Conservation (phyloP, 2,113 vertebrate species). For the Tursiops truncatus region DNA sequence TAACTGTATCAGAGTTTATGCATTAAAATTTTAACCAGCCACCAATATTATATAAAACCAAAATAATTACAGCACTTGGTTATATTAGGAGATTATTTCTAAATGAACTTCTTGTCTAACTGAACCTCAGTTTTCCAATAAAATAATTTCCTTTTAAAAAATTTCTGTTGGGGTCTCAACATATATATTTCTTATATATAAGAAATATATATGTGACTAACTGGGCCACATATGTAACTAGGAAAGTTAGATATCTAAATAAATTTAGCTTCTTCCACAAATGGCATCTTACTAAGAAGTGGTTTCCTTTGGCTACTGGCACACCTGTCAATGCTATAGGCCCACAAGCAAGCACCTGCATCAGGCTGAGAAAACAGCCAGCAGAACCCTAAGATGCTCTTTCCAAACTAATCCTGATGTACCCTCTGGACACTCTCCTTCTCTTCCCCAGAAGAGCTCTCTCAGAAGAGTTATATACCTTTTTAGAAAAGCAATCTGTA, state of each 20-base stretch:
- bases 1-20: not conserved
- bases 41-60: not conserved
- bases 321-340: not conserved
- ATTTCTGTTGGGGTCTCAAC: not conserved
- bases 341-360: not conserved
- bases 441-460: not conserved
- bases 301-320: not conserved
- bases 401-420: not conserved
- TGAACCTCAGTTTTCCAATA: not conserved
- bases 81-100: not conserved
- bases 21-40: not conserved
- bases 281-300: not conserved
- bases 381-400: not conserved
- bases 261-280: not conserved
- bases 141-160: conserved; percentile 31
- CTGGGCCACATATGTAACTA: not conserved
- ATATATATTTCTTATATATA: not conserved
- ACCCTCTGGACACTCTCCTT: not conserved
- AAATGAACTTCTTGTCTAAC: not conserved
- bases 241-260: not conserved
- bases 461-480: not conserved
- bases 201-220: not conserved
- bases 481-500: not conserved
- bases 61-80: not conserved
- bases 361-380: not conserved